Percentiles rank a stretch among this genome's conserved stretches.
phyloP scores from a whole-genome alignment of 1,140 invertebrate species.

The Saccostrea glomerata region DNA sequence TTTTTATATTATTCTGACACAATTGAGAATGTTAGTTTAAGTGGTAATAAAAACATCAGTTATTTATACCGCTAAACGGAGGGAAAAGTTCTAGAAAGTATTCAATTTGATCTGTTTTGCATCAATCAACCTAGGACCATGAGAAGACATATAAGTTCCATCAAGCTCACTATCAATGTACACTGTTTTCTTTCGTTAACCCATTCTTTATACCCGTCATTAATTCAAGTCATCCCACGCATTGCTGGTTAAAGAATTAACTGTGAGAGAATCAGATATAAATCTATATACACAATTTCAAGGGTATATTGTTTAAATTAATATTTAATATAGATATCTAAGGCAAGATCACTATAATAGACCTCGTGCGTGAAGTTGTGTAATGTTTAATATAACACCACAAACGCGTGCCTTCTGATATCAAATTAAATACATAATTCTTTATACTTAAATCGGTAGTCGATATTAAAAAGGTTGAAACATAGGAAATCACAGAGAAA shows the following conservation, averaged over 20 bases:
- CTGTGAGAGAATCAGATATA: slow-evolving; percentile 11
- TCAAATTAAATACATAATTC: neutral
- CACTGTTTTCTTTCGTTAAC: neutral
- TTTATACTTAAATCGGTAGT: slow-evolving; percentile 5
- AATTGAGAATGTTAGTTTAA: no score
- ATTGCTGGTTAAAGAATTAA: neutral
- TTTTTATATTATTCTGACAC: no score
- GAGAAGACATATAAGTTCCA: no score
- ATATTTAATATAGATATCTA: slow-evolving; percentile 30
- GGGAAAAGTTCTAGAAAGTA: no score
- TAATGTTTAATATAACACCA: slow-evolving; percentile 15
- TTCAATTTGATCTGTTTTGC: neutral
- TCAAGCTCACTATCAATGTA: neutral
- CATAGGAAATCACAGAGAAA: neutral
- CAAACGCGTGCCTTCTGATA: neutral
- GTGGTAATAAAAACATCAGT: no score
- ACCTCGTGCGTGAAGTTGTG: neutral
- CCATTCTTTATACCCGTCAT: neutral
- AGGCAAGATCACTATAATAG: neutral
- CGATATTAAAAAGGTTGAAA: neutral
- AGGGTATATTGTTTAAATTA: slow-evolving; percentile 10
- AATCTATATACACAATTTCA: neutral
- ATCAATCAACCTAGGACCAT: neutral
- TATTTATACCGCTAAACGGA: no score
- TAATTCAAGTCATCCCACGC: neutral